Conservation (phyloP, 2,113 vertebrate species). For the Neodon shergylaensis region DNA sequence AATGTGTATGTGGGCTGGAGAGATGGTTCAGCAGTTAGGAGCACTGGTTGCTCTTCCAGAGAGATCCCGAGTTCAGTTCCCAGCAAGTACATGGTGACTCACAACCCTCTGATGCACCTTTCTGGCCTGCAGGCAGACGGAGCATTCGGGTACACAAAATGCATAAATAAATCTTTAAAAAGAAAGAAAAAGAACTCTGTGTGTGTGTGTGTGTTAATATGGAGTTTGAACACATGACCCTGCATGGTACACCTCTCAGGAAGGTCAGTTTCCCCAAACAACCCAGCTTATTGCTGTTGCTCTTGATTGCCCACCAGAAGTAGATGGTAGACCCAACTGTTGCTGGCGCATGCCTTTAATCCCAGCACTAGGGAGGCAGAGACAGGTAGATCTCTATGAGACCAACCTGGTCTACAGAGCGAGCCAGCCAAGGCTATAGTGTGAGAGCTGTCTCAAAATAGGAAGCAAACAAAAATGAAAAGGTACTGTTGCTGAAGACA, state of each 20-base stretch:
- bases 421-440: not conserved
- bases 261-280: not conserved
- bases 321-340: not conserved
- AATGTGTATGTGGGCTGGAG: not conserved
- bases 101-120: not conserved
- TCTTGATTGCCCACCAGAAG: not conserved
- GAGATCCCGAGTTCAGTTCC: not conserved
- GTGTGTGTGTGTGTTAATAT: not conserved
- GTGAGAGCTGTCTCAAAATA: not conserved
- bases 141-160: not conserved
- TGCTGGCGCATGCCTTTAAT: not conserved
- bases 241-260: not conserved
- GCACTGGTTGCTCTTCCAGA: not conserved
- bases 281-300: not conserved
- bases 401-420: not conserved
- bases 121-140: not conserved
- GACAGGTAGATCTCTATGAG: not conserved
- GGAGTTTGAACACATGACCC: not conserved
- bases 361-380: not conserved
- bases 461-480: not conserved
- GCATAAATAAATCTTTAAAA: not conserved
- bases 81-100: not conserved
- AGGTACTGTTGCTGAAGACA: not conserved
- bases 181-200: no score
- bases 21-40: not conserved